Evolutionary conservation across 2,797 vertebrate species (phyloP), one percentile per base, ranked within the genome.

Genomic region (Esox masquinongy): DNA sequence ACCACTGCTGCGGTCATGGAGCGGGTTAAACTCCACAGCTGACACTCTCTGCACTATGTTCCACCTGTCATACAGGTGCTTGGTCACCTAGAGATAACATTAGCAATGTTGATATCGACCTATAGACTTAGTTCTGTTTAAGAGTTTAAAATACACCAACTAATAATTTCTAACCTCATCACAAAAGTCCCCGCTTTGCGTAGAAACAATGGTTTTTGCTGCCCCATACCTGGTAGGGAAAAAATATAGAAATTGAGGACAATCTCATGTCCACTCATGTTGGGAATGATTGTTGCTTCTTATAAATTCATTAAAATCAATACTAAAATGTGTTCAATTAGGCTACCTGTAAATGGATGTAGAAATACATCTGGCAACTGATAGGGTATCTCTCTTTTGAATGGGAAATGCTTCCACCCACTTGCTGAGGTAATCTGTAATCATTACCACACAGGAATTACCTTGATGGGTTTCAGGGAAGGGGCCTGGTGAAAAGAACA

Each of bases 401-500:
- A 97, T 83, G 2, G 97, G 93, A 84, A 92, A 90, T 7, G 95
- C 96, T 83, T 97, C 97, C 14, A 95, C 92, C 97, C 97, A 98
- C 89, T 97, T 98, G 70, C 92, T 96, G 77, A 95, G 96, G 85
- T 95, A 96, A 88, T 98, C 97, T 0, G 94, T 95, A 75, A 97
- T 85, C 0, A 94, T 77, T 29, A 92, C 90, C 17, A 95, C 73
- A 0, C 90, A 91, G 0, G 92, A 94, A 88, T 95, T 95, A 68
- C 93, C 92, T 68, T 87, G 93, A 79, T 83, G 86, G 0, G 93
- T 95, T 79, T 94, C 94, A 0, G 95, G 93, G 68, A 96, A 97
- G 19, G 96, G 96, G 2, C 97, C 97, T 98, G 86, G 5, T 74
- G 72, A 82, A 9, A 78, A 73, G 67, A 68, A 68, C 67, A 5